Evolutionary conservation across 2,888 invertebrate genomes (phyloP).

Genomic region (Aphrophora alni): DNA sequence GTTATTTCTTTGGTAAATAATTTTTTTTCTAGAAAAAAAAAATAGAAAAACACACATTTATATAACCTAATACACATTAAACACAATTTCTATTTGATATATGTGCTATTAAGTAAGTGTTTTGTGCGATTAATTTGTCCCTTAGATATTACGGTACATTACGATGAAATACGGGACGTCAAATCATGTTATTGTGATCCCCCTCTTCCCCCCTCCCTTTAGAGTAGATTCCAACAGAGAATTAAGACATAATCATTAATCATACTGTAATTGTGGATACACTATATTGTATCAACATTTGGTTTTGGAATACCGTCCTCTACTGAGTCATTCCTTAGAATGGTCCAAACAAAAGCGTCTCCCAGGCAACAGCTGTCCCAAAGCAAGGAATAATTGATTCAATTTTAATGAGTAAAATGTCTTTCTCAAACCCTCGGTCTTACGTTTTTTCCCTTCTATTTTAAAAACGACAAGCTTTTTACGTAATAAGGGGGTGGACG

Average conservation of each 20-base stretch:
- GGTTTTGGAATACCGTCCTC: background rate
- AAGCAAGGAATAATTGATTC: conserved; percentile 42
- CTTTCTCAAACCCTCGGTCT: conserved; percentile 35
- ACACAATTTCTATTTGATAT: no score
- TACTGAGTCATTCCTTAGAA: background rate
- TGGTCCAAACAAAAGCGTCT: background rate
- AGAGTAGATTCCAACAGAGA: conserved; percentile 9
- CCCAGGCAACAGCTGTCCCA: background rate
- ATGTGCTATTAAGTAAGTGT: background rate
- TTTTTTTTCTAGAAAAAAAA: no score
- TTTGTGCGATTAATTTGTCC: background rate
- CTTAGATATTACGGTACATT: background rate
- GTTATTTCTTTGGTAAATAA: no score
- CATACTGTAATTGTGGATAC: conserved; percentile 21
- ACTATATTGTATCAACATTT: background rate
- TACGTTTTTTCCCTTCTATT: conserved; percentile 17
- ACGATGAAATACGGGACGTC: background rate
- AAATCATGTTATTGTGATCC: background rate
- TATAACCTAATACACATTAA: no score
- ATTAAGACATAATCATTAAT: conserved; percentile 36
- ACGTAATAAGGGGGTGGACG: conserved; percentile 24
- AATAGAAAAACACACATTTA: no score
- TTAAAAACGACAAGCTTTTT: conserved; percentile 20
- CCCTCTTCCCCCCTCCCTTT: background rate
- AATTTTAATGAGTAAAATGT: conserved; percentile 46